A percentile compares a stretch with the other conserved stretches of the same genome.
phyloP scores from a whole-genome alignment of 2,888 invertebrate species.

The Osedax frankpressi region DNA sequence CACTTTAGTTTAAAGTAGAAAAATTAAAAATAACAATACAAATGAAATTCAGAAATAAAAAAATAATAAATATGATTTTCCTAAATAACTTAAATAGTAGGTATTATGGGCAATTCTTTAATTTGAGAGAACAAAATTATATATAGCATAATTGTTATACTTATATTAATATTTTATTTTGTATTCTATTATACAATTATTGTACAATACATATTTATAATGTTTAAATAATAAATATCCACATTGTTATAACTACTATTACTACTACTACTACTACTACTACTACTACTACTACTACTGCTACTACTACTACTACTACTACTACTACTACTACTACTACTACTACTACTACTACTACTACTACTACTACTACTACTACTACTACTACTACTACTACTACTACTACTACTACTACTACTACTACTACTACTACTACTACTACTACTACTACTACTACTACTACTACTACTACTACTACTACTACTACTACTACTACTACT shows the following conservation, averaged over 20 bases:
- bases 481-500: background rate
- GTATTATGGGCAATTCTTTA: too few species aligned
- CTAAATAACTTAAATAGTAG: too few species aligned
- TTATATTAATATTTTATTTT: too few species aligned
- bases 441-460: background rate
- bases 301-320: background rate
- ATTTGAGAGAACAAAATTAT: too few species aligned
- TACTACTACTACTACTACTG: background rate
- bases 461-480: background rate
- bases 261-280: background rate
- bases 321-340: background rate
- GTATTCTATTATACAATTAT: too few species aligned
- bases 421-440: background rate
- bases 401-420: background rate
- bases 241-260: background rate
- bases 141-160: too few species aligned
- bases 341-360: background rate
- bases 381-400: background rate
- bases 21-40: too few species aligned
- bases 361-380: background rate
- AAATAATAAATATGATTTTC: too few species aligned
- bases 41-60: too few species aligned
- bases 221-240: background rate
- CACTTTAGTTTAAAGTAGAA: too few species aligned
- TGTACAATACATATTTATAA: too few species aligned